Conservation (phyloP, 1,140 invertebrate genomes). For the Eumeta japonica region DNA sequence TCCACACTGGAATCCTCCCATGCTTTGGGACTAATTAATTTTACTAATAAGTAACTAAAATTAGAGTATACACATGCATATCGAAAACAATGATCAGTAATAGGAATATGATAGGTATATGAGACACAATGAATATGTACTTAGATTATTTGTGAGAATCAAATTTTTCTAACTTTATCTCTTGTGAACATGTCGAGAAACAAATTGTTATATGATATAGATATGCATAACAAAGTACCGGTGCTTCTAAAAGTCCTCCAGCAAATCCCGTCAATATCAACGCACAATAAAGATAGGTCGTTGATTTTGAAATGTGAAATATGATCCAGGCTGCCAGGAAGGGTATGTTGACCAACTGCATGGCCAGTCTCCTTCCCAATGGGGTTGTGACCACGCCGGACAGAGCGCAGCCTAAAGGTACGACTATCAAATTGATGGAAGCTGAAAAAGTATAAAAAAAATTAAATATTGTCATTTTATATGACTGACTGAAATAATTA, state of each 20-base stretch:
- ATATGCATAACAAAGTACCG: constrained; percentile 57
- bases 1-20: too few species aligned
- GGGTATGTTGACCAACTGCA: constrained; percentile 71
- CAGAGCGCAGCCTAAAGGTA: constrained; percentile 71
- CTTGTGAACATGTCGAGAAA: too few species aligned
- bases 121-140: neutral
- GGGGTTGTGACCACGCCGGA: constrained; percentile 70
- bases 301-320: constrained; percentile 63
- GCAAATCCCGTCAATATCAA: constrained; percentile 68
- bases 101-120: too few species aligned
- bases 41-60: too few species aligned
- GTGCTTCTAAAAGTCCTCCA: constrained; percentile 75
- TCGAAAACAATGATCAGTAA: too few species aligned
- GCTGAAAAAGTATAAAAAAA: constrained; percentile 52
- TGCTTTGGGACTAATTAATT: too few species aligned
- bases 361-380: constrained; percentile 67
- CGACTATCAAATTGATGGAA: constrained; percentile 74
- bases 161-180: too few species aligned
- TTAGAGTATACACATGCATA: too few species aligned
- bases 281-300: constrained; percentile 65
- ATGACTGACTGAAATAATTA: too few species aligned
- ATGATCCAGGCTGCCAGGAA: constrained; percentile 72
- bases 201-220: neutral
- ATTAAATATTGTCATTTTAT: neutral
- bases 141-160: too few species aligned